Evolutionary conservation across 2,113 vertebrate genomes (phyloP).

Genomic region (Fregetta grallaria): DNA sequence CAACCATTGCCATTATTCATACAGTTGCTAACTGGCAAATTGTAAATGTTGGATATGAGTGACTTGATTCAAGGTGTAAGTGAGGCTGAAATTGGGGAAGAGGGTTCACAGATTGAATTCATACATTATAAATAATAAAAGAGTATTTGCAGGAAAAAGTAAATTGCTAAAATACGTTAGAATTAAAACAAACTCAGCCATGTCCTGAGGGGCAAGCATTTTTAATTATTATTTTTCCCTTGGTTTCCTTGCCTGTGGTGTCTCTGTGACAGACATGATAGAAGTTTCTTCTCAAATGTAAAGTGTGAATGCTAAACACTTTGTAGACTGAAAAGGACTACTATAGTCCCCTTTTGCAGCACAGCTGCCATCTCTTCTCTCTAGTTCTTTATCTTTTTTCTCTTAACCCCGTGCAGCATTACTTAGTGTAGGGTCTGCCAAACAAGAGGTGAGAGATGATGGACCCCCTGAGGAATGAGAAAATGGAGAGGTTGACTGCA

Average conservation of each 20-base stretch:
- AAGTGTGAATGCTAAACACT: constrained; percentile 18
- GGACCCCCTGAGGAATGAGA: constrained; percentile 67
- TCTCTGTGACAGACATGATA: neutral
- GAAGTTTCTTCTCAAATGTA: constrained; percentile 27
- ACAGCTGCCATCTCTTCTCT: constrained; percentile 25
- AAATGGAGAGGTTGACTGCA: constrained; percentile 57
- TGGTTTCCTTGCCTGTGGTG: neutral
- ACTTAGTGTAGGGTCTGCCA: constrained; percentile 50
- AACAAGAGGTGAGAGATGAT: constrained; percentile 68
- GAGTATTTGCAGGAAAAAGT: neutral
- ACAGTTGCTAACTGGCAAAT: neutral
- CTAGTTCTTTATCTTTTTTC: constrained; percentile 25
- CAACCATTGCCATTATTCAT: neutral
- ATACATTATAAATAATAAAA: neutral
- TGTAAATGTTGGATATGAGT: neutral
- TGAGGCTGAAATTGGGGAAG: neutral
- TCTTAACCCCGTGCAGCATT: constrained; percentile 38
- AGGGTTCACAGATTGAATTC: neutral
- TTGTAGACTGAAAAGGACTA: neutral
- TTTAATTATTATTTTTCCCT: constrained; percentile 6
- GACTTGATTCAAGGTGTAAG: neutral
- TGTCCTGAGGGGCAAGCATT: neutral
- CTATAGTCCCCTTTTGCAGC: neutral
- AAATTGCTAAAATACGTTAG: neutral
- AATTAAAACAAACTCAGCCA: neutral